These are phyloP conservation scores for Dendrocopos noguchii DNA, from an alignment of 2,113 vertebrate genomes.

Conservation along the genomic window DNA sequence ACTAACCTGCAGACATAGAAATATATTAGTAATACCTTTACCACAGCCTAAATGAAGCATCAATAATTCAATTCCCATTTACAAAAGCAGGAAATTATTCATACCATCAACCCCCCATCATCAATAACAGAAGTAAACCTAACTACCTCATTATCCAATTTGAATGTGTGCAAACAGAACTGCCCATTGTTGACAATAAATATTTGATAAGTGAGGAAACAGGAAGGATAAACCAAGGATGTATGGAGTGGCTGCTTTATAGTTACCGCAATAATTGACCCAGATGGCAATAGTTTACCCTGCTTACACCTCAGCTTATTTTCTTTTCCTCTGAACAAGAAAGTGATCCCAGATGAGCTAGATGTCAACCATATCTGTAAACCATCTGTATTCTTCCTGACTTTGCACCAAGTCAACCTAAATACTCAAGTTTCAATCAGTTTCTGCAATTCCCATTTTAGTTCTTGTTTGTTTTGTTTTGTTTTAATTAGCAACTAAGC, in stretches of 20 bases:
- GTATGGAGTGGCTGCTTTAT: conserved; percentile 28
- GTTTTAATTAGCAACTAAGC: neutral
- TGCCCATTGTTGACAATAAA: conserved; percentile 82
- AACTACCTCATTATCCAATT: conserved; percentile 82
- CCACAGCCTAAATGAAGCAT: conserved; percentile 78
- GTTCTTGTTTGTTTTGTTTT: neutral
- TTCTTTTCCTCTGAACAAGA: conserved; percentile 37
- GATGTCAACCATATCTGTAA: conserved; percentile 14
- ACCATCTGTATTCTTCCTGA: conserved; percentile 33
- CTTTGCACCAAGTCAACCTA: conserved; percentile 46
- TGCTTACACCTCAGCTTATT: neutral
- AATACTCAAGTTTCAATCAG: conserved; percentile 39
- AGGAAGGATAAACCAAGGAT: conserved; percentile 80
- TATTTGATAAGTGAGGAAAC: conserved; percentile 79
- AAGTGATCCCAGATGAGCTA: conserved; percentile 23
- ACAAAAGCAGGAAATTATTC: conserved; percentile 82
- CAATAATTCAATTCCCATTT: conserved; percentile 84
- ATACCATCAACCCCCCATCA: conserved; percentile 73
- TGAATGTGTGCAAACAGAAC: conserved; percentile 81
- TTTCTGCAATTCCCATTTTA: neutral
- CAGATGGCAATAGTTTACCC: conserved; percentile 32
- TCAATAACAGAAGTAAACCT: conserved; percentile 77
- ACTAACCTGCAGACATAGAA: neutral
- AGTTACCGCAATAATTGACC: conserved; percentile 41
- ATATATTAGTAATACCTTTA: conserved; percentile 70